phyloP scores from a whole-genome alignment of 2,888 invertebrate genomes.

The Chymomyza procnemis region DNA sequence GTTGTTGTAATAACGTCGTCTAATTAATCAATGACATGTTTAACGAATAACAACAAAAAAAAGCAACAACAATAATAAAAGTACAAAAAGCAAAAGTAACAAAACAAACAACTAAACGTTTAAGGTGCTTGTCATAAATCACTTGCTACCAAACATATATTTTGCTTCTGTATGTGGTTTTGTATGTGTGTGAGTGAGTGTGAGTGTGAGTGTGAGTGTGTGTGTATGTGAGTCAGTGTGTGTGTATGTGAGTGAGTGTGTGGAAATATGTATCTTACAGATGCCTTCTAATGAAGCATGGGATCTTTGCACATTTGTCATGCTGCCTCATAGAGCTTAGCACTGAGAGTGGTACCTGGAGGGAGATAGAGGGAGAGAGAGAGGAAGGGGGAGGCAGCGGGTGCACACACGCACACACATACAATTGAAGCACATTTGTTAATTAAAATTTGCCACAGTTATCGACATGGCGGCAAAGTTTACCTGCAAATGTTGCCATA shows the following conservation, averaged over 20 bases:
- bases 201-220: background rate
- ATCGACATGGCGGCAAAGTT: slow-evolving; percentile 26
- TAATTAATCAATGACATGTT: slow-evolving; percentile 55
- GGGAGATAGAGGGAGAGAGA: background rate
- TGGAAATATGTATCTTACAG: background rate
- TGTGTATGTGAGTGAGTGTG: background rate
- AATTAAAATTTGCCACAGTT: slow-evolving; percentile 50
- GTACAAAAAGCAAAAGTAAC: background rate
- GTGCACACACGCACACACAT: background rate
- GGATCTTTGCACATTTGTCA: slow-evolving; percentile 44
- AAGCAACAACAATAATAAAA: background rate
- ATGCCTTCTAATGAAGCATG: slow-evolving; percentile 51
- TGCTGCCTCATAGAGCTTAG: background rate
- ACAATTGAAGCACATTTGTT: slow-evolving; percentile 46
- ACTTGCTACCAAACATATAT: background rate
- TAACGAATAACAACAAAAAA: background rate
- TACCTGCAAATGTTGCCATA: background rate
- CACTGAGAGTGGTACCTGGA: background rate
- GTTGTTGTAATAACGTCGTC: background rate
- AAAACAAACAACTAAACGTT: background rate
- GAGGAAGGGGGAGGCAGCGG: too few species aligned
- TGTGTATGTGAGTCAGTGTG: background rate
- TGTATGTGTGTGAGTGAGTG: background rate
- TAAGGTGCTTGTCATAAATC: slow-evolving; percentile 1
- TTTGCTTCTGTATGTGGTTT: background rate